phyloP scores from a whole-genome alignment of 1,140 invertebrate genomes.

The Plectus sambesii region DNA sequence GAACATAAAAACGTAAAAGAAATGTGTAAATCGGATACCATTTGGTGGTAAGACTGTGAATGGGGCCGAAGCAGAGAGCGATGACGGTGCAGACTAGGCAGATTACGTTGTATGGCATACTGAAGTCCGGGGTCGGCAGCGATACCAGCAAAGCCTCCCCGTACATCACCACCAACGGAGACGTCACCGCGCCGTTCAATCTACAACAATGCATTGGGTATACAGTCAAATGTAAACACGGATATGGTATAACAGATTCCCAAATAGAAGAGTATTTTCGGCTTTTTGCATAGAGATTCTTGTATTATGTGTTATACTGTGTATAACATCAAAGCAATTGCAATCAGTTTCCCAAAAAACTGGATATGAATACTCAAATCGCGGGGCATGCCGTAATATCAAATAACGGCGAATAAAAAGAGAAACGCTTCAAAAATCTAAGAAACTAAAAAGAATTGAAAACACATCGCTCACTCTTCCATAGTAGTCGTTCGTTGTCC shows the following conservation, averaged over 20 bases:
- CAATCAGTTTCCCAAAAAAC: no score
- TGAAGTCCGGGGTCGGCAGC: conserved; percentile 95
- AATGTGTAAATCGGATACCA: conserved; percentile 30
- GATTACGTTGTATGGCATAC: conserved; percentile 99
- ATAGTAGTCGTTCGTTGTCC: not conserved
- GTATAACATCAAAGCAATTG: no score
- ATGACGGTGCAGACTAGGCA: conserved; percentile 93
- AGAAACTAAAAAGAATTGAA: not conserved
- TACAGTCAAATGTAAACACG: conserved; percentile 2
- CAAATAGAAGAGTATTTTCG: conserved; percentile 6
- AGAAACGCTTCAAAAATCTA: no score
- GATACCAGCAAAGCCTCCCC: conserved; percentile 82
- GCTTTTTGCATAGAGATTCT: no score
- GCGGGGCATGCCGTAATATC: no score
- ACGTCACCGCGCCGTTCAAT: no score
- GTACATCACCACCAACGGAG: conserved; percentile 54
- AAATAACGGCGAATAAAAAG: no score
- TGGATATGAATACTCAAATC: no score
- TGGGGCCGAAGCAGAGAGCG: conserved; percentile 86
- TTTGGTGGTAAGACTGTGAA: conserved; percentile 93
- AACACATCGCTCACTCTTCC: not conserved
- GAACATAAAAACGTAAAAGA: conserved; percentile 4
- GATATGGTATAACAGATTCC: conserved; percentile 11
- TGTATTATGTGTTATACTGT: no score
- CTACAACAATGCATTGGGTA: not conserved